Conservation (phyloP, 2,113 vertebrate genomes). For the Pongo abelii region DNA sequence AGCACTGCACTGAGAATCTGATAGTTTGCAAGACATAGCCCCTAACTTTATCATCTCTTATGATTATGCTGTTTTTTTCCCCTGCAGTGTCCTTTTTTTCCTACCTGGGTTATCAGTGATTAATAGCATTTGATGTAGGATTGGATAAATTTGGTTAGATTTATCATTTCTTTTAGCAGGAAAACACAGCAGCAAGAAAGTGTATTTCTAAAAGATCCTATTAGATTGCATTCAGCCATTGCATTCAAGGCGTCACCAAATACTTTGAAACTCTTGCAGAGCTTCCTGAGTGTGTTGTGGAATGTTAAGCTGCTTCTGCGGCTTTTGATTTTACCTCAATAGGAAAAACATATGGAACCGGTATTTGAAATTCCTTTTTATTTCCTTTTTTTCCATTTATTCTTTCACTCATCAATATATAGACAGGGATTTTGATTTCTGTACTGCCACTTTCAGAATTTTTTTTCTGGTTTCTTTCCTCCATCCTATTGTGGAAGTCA, state of each 20-base stretch:
- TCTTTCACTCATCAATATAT: not conserved
- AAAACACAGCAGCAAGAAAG: not conserved
- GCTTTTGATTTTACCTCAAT: conserved; percentile 29
- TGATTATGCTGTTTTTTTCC: not conserved
- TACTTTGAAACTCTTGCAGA: not conserved
- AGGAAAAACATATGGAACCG: not conserved
- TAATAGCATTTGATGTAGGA: not conserved
- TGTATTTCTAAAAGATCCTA: conserved; percentile 18
- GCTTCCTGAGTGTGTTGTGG: not conserved
- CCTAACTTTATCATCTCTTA: not conserved
- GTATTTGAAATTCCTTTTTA: not conserved
- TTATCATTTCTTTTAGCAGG: not conserved
- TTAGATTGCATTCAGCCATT: not conserved
- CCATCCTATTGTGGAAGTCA: not conserved
- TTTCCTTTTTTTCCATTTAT: conserved; percentile 14
- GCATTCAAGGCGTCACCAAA: not conserved
- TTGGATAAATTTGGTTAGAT: not conserved
- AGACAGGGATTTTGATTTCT: not conserved
- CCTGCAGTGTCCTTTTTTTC: not conserved
- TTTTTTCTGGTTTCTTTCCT: conserved; percentile 12
- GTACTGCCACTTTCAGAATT: not conserved
- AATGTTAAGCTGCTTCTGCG: not conserved
- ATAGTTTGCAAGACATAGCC: not conserved
- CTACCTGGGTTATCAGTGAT: not conserved
- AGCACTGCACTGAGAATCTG: not conserved